Evolutionary conservation across 2,797 vertebrate species (phyloP).

Genomic region (Peromyscus aztecus): DNA sequence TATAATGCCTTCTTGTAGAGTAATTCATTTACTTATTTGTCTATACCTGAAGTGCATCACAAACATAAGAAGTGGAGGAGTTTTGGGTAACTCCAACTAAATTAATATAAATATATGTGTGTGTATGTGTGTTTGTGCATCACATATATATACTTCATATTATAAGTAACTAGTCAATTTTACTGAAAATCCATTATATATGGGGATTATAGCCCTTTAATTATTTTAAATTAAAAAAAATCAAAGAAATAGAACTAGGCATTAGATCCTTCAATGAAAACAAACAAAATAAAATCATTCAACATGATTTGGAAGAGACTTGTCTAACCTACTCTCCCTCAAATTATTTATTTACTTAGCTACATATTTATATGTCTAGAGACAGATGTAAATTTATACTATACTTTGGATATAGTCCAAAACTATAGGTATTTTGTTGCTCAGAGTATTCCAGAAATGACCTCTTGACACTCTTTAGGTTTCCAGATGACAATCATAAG

Average conservation of each 20-base stretch:
- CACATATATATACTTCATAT: background rate
- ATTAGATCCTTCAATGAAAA: background rate
- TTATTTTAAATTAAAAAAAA: background rate
- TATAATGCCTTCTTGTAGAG: background rate
- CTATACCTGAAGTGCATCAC: background rate
- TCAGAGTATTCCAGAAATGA: background rate
- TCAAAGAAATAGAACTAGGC: background rate
- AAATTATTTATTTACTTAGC: background rate
- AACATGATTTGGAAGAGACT: background rate
- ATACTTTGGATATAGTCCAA: background rate
- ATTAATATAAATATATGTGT: background rate
- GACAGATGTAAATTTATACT: background rate
- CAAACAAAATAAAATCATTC: background rate
- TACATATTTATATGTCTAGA: background rate
- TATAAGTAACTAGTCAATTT: background rate
- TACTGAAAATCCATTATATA: background rate
- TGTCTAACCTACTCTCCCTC: background rate
- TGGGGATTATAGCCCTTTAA: background rate
- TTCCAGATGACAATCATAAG: background rate
- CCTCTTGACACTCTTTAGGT: background rate
- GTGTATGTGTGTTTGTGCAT: background rate
- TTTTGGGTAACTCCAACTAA: background rate
- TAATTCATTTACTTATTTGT: background rate
- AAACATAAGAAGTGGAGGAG: background rate
- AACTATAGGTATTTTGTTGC: background rate